phyloP scores from a whole-genome alignment of 2,113 vertebrate species.

The Anas platyrhynchos region DNA sequence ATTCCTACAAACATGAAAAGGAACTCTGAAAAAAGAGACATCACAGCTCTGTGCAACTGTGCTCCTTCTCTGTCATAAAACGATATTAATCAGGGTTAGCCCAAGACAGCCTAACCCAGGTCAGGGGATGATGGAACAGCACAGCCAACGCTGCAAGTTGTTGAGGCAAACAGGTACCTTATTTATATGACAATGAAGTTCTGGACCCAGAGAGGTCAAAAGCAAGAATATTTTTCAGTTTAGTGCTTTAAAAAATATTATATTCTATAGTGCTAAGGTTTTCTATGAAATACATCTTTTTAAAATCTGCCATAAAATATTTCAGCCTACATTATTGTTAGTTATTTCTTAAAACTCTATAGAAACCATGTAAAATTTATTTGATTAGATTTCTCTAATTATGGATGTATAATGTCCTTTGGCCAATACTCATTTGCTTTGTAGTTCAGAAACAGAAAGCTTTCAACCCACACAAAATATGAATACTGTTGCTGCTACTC shows the following conservation, averaged over 20 bases:
- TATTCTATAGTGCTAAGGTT: neutral
- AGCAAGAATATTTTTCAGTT: neutral
- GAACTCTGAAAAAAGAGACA: constrained; percentile 51
- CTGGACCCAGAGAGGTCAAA: neutral
- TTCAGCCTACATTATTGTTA: neutral
- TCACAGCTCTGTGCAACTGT: constrained; percentile 40
- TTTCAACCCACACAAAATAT: neutral
- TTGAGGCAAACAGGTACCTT: neutral
- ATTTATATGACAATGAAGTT: neutral
- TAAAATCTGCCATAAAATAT: neutral
- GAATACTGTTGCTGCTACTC: neutral
- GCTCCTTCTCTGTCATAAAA: neutral
- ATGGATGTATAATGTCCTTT: neutral
- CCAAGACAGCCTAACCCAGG: neutral
- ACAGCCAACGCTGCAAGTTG: neutral
- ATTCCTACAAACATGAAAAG: constrained; percentile 55
- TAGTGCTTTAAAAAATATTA: neutral
- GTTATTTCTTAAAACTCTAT: neutral
- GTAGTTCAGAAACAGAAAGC: neutral
- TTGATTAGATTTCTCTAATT: neutral
- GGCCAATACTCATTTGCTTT: neutral
- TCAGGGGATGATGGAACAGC: neutral
- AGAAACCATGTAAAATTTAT: neutral
- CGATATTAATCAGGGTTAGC: neutral
- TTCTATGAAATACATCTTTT: neutral